These are phyloP conservation scores for Diplodus sargus DNA, from an alignment of 2,797 vertebrate species.

Conservation along the genomic window DNA sequence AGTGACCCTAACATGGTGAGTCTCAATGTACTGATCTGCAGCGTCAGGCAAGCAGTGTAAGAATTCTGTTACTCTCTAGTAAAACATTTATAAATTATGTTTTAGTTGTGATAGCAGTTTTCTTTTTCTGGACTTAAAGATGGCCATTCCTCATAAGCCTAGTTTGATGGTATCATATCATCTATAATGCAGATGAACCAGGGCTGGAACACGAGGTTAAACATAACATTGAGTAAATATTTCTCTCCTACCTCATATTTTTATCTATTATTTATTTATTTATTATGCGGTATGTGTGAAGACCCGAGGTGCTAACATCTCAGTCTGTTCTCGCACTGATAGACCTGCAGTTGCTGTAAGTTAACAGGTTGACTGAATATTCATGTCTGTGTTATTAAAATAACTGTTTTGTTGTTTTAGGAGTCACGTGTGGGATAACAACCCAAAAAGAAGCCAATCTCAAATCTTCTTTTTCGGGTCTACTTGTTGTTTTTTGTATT, in stretches of 20 bases:
- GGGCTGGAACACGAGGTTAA: background rate
- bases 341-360: background rate
- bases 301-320: background rate
- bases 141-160: too few species aligned
- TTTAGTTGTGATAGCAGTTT: background rate
- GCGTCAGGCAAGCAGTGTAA: background rate
- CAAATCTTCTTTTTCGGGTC: background rate
- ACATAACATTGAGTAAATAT: background rate
- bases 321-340: slow-evolving; percentile 3
- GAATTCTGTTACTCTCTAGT: background rate
- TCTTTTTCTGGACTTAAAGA: background rate
- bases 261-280: background rate
- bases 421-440: background rate
- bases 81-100: background rate
- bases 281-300: background rate
- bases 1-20: background rate
- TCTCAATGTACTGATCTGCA: background rate
- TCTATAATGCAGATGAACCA: background rate
- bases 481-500: background rate
- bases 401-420: background rate
- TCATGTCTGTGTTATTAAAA: background rate
- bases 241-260: slow-evolving; percentile 1
- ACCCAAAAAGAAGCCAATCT: background rate
- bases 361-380: slow-evolving; percentile 5
- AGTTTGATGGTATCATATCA: background rate